Conservation (phyloP, 2,888 invertebrate species). For the Cecidostiba fungosa region DNA sequence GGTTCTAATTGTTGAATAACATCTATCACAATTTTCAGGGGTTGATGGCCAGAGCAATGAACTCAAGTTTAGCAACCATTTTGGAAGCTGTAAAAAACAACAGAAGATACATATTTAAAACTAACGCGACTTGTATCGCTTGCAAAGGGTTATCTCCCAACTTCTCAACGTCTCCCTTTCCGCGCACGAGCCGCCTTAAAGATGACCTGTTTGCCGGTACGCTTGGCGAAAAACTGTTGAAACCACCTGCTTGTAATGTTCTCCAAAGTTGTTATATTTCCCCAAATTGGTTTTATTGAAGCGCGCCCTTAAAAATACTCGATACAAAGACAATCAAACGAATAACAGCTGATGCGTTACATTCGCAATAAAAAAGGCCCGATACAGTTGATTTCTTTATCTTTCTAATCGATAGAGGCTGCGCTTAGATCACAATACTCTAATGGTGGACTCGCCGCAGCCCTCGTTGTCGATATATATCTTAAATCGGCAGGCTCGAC, state of each 20-base stretch:
- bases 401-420: slow-evolving; percentile 20
- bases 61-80: neutral
- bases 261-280: neutral
- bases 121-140: neutral
- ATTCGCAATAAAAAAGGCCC: neutral
- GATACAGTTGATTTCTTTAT: slow-evolving; percentile 27
- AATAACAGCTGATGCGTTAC: neutral
- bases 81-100: neutral
- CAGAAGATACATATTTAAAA: neutral
- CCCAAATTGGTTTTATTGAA: neutral
- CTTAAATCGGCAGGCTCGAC: slow-evolving; percentile 76
- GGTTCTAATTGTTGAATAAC: too few species aligned
- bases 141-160: neutral
- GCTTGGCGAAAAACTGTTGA: neutral
- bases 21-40: too few species aligned
- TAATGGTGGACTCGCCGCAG: neutral
- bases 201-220: too few species aligned
- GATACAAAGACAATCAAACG: too few species aligned
- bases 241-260: neutral
- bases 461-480: slow-evolving; percentile 74
- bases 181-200: neutral
- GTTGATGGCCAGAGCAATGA: too few species aligned
- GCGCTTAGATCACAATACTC: slow-evolving; percentile 40
- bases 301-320: too few species aligned
- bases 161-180: neutral